Evolutionary conservation across 2,797 vertebrate species (phyloP).

Genomic region (Sebastes iracundus): DNA sequence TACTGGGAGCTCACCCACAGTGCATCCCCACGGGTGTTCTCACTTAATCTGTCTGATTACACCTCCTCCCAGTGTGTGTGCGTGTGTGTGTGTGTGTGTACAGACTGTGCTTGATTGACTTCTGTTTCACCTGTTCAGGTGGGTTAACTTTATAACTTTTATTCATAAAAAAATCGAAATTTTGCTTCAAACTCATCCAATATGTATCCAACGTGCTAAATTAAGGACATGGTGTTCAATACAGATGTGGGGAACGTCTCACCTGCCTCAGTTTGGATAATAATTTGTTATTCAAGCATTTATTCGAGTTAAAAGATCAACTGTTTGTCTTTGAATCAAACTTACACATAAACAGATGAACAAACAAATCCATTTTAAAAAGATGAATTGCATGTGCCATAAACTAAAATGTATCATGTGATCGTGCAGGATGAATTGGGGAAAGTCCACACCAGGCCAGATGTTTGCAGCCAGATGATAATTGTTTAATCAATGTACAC

Average conservation of each 20-base stretch:
- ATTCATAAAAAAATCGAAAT: accelerated
- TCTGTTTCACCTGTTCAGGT: not conserved
- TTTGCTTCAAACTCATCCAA: not conserved
- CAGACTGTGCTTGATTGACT: not conserved
- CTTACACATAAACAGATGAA: not conserved
- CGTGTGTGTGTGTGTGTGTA: not conserved
- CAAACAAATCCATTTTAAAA: not conserved
- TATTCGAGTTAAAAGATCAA: not conserved
- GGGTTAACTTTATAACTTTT: not conserved
- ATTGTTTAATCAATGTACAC: not conserved
- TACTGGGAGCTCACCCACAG: not conserved
- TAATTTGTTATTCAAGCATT: not conserved
- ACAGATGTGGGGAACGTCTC: not conserved
- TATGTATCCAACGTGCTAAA: not conserved
- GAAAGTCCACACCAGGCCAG: not conserved
- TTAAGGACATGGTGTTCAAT: not conserved
- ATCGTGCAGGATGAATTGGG: not conserved
- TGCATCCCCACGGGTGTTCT: not conserved
- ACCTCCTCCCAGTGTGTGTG: not conserved
- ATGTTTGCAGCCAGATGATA: not conserved
- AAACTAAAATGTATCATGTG: not conserved
- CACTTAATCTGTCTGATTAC: not conserved
- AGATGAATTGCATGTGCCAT: not conserved
- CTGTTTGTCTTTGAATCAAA: not conserved
- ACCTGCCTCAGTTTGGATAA: not conserved